Evolutionary conservation across 2,888 invertebrate genomes (phyloP).

Genomic region (Hydropsyche betteni): DNA sequence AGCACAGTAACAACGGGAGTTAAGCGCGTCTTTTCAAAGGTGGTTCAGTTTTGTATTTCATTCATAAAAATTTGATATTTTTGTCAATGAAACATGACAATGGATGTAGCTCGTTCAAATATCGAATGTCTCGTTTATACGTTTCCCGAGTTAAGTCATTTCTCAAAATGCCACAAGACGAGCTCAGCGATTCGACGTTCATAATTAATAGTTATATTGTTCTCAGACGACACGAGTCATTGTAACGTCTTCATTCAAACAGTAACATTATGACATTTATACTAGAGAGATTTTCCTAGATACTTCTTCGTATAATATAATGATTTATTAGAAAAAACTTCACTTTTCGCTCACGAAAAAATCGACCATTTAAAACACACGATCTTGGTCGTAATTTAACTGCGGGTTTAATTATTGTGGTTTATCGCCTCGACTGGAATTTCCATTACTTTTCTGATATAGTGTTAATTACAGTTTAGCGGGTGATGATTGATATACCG

Average conservation of each 20-base stretch:
- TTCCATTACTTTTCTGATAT: too few species aligned
- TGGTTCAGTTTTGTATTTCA: conserved; percentile 31
- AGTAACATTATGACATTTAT: background rate
- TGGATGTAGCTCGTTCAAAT: conserved; percentile 20
- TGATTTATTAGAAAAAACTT: background rate
- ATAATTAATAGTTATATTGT: conserved; percentile 40
- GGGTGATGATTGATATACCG: conserved; percentile 18
- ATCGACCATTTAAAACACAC: too few species aligned
- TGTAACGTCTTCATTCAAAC: conserved; percentile 26
- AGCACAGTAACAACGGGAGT: background rate
- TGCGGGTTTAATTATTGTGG: too few species aligned
- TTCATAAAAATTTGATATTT: conserved; percentile 40
- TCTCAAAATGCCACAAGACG: conserved; percentile 7
- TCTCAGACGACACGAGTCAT: background rate
- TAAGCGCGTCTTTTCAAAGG: background rate
- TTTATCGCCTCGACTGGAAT: too few species aligned
- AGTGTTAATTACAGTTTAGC: conserved; percentile 9
- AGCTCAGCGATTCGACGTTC: conserved; percentile 10
- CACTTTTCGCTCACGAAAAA: too few species aligned
- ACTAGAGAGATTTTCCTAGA: too few species aligned
- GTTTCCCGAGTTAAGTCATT: conserved; percentile 24
- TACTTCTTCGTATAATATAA: conserved; percentile 11
- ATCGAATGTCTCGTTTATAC: conserved; percentile 30
- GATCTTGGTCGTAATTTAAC: too few species aligned
- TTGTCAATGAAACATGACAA: conserved; percentile 17